Evolutionary conservation across 2,888 invertebrate species (phyloP).

Genomic region (Xylophagus ater): DNA sequence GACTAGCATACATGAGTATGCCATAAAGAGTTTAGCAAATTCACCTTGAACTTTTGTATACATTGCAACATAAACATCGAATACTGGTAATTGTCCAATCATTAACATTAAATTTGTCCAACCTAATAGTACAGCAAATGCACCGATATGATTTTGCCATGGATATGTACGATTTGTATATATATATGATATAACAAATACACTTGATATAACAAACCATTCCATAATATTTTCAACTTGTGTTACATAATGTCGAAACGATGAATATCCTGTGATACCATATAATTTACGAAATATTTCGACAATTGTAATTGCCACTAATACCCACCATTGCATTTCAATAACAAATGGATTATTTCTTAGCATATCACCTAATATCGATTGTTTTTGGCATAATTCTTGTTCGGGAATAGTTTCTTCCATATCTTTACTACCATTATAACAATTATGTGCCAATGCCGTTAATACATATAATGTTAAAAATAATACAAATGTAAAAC

Average conservation of each 20-base stretch:
- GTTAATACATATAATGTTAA: constrained; percentile 73
- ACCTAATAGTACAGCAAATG: constrained; percentile 72
- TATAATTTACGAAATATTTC: constrained; percentile 72
- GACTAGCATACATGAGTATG: constrained; percentile 72
- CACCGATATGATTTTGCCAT: constrained; percentile 81
- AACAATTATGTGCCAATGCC: constrained; percentile 73
- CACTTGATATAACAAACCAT: constrained; percentile 77
- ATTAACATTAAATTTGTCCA: constrained; percentile 87
- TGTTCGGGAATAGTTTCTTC: constrained; percentile 60
- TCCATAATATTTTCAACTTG: constrained; percentile 79
- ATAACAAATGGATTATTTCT: constrained; percentile 64
- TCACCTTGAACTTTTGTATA: constrained; percentile 79
- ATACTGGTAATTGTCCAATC: constrained; percentile 78
- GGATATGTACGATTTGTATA: constrained; percentile 65
- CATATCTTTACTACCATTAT: constrained; percentile 68
- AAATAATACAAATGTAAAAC: constrained; percentile 67
- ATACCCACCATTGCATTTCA: constrained; percentile 73
- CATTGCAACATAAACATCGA: constrained; percentile 86
- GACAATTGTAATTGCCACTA: constrained; percentile 65
- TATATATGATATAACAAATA: constrained; percentile 71
- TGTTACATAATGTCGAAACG: constrained; percentile 68
- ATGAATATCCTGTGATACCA: constrained; percentile 70
- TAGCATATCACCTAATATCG: constrained; percentile 62
- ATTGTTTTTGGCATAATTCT: constrained; percentile 66
- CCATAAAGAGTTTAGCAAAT: constrained; percentile 74